A percentile compares a stretch with the other conserved stretches of the same genome.
Conservation (phyloP, 2,113 vertebrate genomes). For the Alligator sinensis region DNA sequence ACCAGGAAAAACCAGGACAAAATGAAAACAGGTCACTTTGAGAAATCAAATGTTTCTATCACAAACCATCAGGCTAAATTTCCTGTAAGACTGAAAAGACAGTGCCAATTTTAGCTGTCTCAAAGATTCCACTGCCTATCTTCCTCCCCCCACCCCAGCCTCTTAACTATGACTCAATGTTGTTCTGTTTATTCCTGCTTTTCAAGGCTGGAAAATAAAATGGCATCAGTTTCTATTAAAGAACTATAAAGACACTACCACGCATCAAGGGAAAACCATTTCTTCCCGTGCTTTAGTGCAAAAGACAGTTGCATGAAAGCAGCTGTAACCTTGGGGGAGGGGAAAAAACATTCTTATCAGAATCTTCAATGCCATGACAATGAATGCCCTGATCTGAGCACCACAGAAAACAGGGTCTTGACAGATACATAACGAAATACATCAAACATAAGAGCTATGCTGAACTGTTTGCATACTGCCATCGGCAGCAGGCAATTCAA, state of each 20-base stretch:
- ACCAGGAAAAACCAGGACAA: slow-evolving; percentile 1
- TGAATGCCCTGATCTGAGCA: slow-evolving; percentile 3
- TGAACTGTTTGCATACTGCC: not conserved
- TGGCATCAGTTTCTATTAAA: not conserved
- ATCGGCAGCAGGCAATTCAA: not conserved
- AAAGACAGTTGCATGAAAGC: not conserved
- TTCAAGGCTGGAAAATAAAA: not conserved
- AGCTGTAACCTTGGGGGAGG: not conserved
- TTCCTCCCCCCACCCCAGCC: no score
- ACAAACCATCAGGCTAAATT: not conserved
- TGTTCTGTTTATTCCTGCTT: not conserved
- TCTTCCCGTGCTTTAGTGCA: not conserved
- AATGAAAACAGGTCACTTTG: not conserved
- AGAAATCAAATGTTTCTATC: not conserved
- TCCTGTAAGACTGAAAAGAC: not conserved
- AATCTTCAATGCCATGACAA: slow-evolving; percentile 40
- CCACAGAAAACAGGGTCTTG: slow-evolving; percentile 16
- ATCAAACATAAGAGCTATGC: not conserved
- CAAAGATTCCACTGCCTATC: not conserved
- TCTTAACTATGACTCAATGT: not conserved
- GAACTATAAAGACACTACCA: not conserved
- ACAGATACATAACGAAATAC: not conserved
- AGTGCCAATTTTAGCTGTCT: not conserved
- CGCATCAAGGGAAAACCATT: not conserved
- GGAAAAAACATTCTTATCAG: slow-evolving; percentile 15